Conservation (phyloP, 2,797 vertebrate genomes). For the Arnoldichthys spilopterus region DNA sequence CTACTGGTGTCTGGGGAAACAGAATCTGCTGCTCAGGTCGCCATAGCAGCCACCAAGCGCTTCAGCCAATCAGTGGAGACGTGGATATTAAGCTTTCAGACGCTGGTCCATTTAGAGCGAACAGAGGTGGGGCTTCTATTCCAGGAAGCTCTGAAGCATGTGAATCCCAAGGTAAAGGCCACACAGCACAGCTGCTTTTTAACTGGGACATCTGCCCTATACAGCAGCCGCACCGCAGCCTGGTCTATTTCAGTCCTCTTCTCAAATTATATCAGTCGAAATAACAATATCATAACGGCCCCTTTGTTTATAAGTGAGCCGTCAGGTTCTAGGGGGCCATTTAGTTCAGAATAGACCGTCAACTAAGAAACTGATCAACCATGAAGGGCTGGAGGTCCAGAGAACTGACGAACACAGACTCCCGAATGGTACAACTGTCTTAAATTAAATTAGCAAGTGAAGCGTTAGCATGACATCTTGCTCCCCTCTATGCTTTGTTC, state of each 20-base stretch:
- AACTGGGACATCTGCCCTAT: conserved; percentile 69
- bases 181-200: conserved; percentile 32
- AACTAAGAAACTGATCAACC: too few relatives aligned
- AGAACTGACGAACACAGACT: too few relatives aligned
- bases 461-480: too few relatives aligned
- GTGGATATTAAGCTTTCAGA: conserved; percentile 85
- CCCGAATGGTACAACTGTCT: too few relatives aligned
- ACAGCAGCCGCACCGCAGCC: neutral
- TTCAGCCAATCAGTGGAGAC: conserved; percentile 78
- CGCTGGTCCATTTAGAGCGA: conserved; percentile 77
- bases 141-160: conserved; percentile 81
- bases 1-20: conserved; percentile 68
- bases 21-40: conserved; percentile 76
- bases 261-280: too few relatives aligned
- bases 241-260: conserved; percentile 67
- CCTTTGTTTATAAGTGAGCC: too few relatives aligned
- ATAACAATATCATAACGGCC: too few relatives aligned
- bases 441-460: too few relatives aligned
- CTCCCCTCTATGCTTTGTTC: too few relatives aligned
- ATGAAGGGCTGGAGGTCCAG: too few relatives aligned
- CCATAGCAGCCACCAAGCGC: conserved; percentile 72
- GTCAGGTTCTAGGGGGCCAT: too few relatives aligned
- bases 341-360: too few relatives aligned
- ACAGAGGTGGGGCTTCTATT: conserved; percentile 72
- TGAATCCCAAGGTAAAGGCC: conserved; percentile 83